These are phyloP conservation scores for Araneus ventricosus DNA, from an alignment of 1,140 invertebrate species.

Conservation along the genomic window DNA sequence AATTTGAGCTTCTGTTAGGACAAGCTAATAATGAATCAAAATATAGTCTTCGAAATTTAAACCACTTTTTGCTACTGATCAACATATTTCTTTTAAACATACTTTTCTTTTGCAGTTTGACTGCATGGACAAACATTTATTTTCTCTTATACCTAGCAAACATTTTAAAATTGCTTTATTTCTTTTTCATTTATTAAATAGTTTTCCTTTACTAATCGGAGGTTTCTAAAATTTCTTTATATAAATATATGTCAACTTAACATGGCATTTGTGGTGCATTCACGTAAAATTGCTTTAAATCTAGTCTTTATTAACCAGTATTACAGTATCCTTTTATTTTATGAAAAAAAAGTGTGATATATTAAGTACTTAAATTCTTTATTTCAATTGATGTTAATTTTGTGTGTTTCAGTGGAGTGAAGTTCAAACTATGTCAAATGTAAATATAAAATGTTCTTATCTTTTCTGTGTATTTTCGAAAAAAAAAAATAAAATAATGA, in stretches of 20 bases:
- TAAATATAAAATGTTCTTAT: conserved; percentile 11
- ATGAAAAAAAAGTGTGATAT: conserved; percentile 26
- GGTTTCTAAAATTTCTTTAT: neutral
- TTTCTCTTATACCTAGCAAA: neutral
- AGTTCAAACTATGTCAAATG: neutral
- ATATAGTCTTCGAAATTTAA: neutral
- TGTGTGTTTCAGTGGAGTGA: conserved; percentile 2
- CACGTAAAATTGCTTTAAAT: neutral
- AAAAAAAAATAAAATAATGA: neutral
- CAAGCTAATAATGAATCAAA: neutral
- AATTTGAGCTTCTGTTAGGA: conserved; percentile 11
- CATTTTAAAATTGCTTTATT: neutral
- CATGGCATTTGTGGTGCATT: conserved; percentile 1
- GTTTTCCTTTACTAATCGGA: neutral
- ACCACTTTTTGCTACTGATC: neutral
- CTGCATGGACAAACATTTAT: neutral
- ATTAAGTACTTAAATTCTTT: conserved; percentile 24
- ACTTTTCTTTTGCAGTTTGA: neutral
- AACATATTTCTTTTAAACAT: neutral
- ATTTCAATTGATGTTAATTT: neutral
- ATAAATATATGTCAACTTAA: neutral
- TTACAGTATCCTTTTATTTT: neutral
- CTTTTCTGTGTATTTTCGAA: neutral
- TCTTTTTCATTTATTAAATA: neutral
- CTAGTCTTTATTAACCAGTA: conserved; percentile 32